Percentiles rank a stretch among this genome's conserved stretches.
These are phyloP conservation scores for Artemia sp. DNA, from an alignment of 2,888 invertebrate species.

Conservation along the genomic window DNA sequence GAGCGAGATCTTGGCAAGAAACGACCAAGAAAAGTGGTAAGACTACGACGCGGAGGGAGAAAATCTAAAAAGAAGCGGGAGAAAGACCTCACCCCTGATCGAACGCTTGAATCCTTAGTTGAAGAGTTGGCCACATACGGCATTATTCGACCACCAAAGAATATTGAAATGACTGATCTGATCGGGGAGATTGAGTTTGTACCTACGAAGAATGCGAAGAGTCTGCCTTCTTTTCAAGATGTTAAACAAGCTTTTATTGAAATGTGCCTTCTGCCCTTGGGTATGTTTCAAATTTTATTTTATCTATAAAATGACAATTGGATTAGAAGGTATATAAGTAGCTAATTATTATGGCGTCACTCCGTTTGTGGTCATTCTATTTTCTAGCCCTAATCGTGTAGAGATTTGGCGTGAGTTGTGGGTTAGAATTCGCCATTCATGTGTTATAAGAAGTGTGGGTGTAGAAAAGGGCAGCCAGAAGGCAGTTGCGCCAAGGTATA, in stretches of 20 bases:
- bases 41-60: conserved; percentile 32
- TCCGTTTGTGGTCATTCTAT: too few relatives aligned
- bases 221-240: conserved; percentile 52
- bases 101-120: conserved; percentile 72
- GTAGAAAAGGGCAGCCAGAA: too few relatives aligned
- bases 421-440: too few relatives aligned
- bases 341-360: too few relatives aligned
- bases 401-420: too few relatives aligned
- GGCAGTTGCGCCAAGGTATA: too few relatives aligned
- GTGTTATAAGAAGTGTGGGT: too few relatives aligned
- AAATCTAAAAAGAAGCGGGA: conserved; percentile 75
- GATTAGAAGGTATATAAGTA: neutral
- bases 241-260: conserved; percentile 67
- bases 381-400: too few relatives aligned
- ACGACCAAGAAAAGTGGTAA: conserved; percentile 28
- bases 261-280: conserved; percentile 71
- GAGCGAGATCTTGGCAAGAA: conserved; percentile 43
- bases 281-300: conserved; percentile 31
- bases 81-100: conserved; percentile 74
- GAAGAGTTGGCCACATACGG: conserved; percentile 81
- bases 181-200: conserved; percentile 53
- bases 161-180: conserved; percentile 48
- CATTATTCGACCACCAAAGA: conserved; percentile 62
- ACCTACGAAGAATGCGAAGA: conserved; percentile 35
- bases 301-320: neutral